phyloP scores from a whole-genome alignment of 2,888 invertebrate genomes.

The Agrochola lota region DNA sequence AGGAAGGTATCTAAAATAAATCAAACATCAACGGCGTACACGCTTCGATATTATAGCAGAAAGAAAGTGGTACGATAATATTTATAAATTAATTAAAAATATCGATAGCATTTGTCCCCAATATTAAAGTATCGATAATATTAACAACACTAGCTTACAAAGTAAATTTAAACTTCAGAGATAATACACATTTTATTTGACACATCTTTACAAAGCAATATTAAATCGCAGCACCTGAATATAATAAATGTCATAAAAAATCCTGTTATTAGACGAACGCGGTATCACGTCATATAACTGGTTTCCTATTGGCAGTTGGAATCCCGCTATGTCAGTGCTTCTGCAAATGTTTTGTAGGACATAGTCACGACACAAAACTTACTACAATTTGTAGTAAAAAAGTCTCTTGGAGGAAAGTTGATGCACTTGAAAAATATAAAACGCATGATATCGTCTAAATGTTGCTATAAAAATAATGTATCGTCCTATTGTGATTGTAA shows the following conservation, averaged over 20 bases:
- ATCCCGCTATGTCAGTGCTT: neutral
- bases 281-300: neutral
- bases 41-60: constrained; percentile 47
- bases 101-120: constrained; percentile 20
- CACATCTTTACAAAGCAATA: constrained; percentile 33
- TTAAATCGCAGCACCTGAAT: neutral
- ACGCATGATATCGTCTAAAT: constrained; percentile 25
- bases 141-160: constrained; percentile 39
- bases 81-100: constrained; percentile 46
- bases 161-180: constrained; percentile 4
- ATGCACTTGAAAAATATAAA: constrained; percentile 35
- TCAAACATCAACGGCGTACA: neutral
- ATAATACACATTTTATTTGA: constrained; percentile 22
- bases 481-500: constrained; percentile 49
- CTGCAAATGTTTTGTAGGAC: neutral
- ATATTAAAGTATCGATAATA: neutral
- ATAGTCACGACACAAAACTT: neutral
- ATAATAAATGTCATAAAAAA: neutral
- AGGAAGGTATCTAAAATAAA: neutral
- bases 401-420: constrained; percentile 13
- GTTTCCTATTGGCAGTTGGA: neutral
- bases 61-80: constrained; percentile 34
- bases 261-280: neutral
- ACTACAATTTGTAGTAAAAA: constrained; percentile 1
- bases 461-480: constrained; percentile 48